Conservation (phyloP, 2,797 vertebrate genomes). For the Gobio occitaniae region DNA sequence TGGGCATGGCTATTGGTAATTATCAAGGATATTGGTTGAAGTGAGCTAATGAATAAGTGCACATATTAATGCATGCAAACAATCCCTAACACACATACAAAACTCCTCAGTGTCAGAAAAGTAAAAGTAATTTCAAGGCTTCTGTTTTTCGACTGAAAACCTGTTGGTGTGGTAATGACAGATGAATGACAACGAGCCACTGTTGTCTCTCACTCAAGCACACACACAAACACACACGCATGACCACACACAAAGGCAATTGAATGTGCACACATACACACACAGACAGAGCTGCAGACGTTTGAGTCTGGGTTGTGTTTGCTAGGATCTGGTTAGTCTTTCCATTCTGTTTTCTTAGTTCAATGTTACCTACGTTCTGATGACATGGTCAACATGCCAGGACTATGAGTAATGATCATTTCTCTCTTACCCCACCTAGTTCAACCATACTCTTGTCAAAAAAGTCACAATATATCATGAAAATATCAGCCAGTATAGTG, state of each 20-base stretch:
- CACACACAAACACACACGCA: neutral
- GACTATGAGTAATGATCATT: constrained; percentile 45
- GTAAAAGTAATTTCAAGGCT: constrained; percentile 9
- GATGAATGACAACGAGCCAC: constrained; percentile 30
- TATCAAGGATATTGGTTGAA: neutral
- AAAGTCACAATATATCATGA: neutral
- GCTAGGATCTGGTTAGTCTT: constrained; percentile 49
- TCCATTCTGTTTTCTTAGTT: constrained; percentile 55
- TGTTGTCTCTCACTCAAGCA: constrained; percentile 31
- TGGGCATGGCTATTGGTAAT: neutral
- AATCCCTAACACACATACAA: neutral
- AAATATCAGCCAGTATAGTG: neutral
- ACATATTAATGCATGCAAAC: neutral
- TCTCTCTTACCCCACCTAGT: neutral
- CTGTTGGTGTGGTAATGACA: constrained; percentile 13
- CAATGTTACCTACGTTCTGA: constrained; percentile 27
- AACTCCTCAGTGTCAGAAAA: neutral
- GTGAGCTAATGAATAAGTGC: too few species aligned
- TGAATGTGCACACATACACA: neutral
- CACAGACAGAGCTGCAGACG: neutral
- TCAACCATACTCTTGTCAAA: neutral
- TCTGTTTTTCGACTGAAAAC: constrained; percentile 30
- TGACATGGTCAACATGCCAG: constrained; percentile 39
- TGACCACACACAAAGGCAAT: constrained; percentile 2
- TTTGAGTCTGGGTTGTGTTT: constrained; percentile 33